Percentiles rank a stretch among this genome's conserved stretches.
Evolutionary conservation across 2,797 vertebrate species (phyloP).

Genomic region (Sebastolobus altivelis): DNA sequence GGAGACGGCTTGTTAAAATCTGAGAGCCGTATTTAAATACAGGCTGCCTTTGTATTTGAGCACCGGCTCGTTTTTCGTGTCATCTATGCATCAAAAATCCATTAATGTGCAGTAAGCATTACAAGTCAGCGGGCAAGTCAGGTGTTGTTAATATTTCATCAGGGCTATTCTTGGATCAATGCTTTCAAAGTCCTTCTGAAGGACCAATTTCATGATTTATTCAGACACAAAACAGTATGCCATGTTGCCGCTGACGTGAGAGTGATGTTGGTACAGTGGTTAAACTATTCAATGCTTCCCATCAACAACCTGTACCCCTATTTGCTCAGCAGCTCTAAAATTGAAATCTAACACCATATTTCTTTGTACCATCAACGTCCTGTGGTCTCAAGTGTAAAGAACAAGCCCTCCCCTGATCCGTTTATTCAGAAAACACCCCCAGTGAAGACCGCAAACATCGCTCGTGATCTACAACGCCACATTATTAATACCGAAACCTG

Average conservation of each 20-base stretch:
- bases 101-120: slow-evolving; percentile 81
- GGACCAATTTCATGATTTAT: slow-evolving; percentile 90
- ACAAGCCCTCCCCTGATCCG: background rate
- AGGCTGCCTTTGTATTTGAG: slow-evolving; percentile 16
- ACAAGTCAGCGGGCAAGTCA: slow-evolving; percentile 76
- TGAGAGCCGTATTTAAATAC: slow-evolving; percentile 1
- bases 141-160: slow-evolving; percentile 90
- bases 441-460: background rate
- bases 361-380: background rate
- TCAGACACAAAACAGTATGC: slow-evolving; percentile 75
- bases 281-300: background rate
- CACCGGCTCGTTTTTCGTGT: slow-evolving; percentile 13
- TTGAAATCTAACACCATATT: background rate
- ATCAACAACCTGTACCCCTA: background rate
- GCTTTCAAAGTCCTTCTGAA: slow-evolving; percentile 87
- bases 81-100: slow-evolving; percentile 70
- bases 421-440: slow-evolving; percentile 33
- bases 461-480: background rate
- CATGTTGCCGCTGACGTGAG: slow-evolving; percentile 65
- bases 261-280: slow-evolving; percentile 25
- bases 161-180: slow-evolving; percentile 90
- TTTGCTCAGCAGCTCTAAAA: background rate
- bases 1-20: background rate
- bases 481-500: slow-evolving; percentile 21
- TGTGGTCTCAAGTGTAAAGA: slow-evolving; percentile 19